A percentile compares a stretch with the other conserved stretches of the same genome.
These are phyloP conservation scores for Aldabrachelys gigantea DNA, from an alignment of 2,113 vertebrate species.

Conservation along the genomic window DNA sequence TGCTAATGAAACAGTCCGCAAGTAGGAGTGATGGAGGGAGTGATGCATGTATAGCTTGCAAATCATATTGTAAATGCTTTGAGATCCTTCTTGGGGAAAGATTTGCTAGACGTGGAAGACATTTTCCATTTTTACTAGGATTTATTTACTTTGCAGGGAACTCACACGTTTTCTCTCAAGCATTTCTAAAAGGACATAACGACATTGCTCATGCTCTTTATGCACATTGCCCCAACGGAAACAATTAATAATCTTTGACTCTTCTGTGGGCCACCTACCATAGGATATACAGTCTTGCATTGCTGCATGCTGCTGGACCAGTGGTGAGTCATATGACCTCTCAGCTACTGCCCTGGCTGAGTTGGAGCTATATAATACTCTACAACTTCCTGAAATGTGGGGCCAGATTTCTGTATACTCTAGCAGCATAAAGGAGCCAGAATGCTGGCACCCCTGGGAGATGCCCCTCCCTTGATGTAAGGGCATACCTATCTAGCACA, in stretches of 20 bases:
- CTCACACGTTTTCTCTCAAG: neutral
- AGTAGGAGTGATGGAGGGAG: neutral
- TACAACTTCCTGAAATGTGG: neutral
- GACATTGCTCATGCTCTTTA: accelerated
- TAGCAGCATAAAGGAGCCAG: neutral
- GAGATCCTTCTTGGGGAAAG: neutral
- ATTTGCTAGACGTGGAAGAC: neutral
- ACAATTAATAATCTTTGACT: neutral
- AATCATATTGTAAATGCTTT: neutral
- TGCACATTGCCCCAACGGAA: neutral
- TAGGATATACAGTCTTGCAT: neutral
- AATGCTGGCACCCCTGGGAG: neutral
- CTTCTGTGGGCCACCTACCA: neutral
- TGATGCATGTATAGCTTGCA: neutral
- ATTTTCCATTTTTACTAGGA: neutral
- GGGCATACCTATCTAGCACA: neutral
- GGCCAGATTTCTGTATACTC: neutral
- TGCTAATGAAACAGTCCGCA: neutral
- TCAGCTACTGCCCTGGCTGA: neutral
- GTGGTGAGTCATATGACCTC: neutral
- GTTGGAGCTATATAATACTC: neutral
- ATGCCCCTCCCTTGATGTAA: neutral
- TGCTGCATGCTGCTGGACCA: neutral
- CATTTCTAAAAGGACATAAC: accelerated
- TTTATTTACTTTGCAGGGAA: accelerated